Evolutionary conservation across 2,797 vertebrate species (phyloP).

Genomic region (Kryptopterus vitreolus): DNA sequence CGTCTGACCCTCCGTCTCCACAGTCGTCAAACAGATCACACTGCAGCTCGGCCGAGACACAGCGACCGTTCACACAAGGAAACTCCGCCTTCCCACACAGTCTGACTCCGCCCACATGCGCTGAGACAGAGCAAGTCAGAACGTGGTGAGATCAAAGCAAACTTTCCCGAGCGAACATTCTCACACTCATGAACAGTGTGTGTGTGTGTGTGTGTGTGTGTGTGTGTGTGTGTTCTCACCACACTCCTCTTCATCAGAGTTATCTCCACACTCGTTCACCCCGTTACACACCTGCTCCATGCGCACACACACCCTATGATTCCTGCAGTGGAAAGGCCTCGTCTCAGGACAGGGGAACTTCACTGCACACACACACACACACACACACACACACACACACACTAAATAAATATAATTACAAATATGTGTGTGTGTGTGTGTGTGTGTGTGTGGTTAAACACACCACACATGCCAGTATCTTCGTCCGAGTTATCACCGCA

Average conservation of each 20-base stretch:
- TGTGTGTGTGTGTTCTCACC: constrained; percentile 58
- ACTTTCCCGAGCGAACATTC: neutral
- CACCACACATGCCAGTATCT: constrained; percentile 83
- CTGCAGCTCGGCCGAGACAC: constrained; percentile 76
- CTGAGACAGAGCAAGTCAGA: constrained; percentile 8
- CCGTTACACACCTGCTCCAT: constrained; percentile 78
- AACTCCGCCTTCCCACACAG: constrained; percentile 84
- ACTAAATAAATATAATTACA: neutral
- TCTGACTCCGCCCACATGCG: constrained; percentile 64
- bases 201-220: constrained; percentile 24
- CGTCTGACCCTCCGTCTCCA: constrained; percentile 80
- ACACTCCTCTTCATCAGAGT: constrained; percentile 82
- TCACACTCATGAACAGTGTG: neutral
- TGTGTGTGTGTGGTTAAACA: constrained; percentile 24
- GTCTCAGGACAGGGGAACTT: constrained; percentile 80
- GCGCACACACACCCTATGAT: constrained; percentile 79
- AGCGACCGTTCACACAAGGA: constrained; percentile 76
- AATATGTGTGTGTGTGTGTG: neutral
- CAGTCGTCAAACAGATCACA: constrained; percentile 84
- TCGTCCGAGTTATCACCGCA: constrained; percentile 89
- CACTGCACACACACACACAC: constrained; percentile 61
- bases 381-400: constrained; percentile 5
- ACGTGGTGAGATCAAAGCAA: too few species aligned
- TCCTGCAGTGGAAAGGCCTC: constrained; percentile 78
- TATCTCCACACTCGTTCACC: constrained; percentile 82